These are phyloP conservation scores for Palythoa grandiflora DNA, from an alignment of 92 coral and sea anemone genomes.

Conservation along the genomic window DNA sequence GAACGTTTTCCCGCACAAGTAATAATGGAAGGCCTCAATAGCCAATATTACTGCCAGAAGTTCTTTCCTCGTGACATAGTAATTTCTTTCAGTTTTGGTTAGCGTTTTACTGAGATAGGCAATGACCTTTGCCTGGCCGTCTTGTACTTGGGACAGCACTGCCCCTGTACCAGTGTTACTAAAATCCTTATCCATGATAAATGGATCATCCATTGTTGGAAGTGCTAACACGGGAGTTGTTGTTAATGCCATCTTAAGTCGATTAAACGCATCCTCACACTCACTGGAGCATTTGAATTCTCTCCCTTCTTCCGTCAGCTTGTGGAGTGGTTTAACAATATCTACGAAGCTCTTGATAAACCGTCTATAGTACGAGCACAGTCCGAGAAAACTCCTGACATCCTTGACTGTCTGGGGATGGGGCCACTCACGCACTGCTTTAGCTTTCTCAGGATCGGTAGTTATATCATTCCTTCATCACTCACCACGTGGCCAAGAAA, in stretches of 20 bases:
- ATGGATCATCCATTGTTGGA: constrained; percentile 23
- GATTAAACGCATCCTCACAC: constrained; percentile 38
- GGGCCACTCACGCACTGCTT: constrained; percentile 42
- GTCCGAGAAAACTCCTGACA: constrained; percentile 37
- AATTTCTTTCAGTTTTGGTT: background rate
- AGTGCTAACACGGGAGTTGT: constrained; percentile 36
- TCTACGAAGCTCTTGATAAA: background rate
- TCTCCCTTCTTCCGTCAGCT: constrained; percentile 39
- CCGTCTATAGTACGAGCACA: background rate
- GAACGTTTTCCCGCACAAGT: constrained; percentile 45
- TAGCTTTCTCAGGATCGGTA: background rate
- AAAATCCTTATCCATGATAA: constrained; percentile 50
- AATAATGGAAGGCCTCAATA: constrained; percentile 44
- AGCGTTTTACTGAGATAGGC: constrained; percentile 38
- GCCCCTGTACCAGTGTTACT: constrained; percentile 47
- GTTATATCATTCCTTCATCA: too few species aligned
- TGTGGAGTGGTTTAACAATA: background rate
- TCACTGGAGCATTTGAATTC: constrained; percentile 42
- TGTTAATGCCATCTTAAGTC: constrained; percentile 44
- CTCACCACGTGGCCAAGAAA: too few species aligned
- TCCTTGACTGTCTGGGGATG: constrained; percentile 1
- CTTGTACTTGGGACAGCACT: constrained; percentile 33
- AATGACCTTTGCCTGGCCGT: constrained; percentile 22
- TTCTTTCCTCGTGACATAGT: constrained; percentile 39
- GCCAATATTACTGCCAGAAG: constrained; percentile 46